A percentile compares a stretch with the other conserved stretches of the same genome.
phyloP scores from a whole-genome alignment of 1,140 invertebrate species.

The Euura saliciscinereae region DNA sequence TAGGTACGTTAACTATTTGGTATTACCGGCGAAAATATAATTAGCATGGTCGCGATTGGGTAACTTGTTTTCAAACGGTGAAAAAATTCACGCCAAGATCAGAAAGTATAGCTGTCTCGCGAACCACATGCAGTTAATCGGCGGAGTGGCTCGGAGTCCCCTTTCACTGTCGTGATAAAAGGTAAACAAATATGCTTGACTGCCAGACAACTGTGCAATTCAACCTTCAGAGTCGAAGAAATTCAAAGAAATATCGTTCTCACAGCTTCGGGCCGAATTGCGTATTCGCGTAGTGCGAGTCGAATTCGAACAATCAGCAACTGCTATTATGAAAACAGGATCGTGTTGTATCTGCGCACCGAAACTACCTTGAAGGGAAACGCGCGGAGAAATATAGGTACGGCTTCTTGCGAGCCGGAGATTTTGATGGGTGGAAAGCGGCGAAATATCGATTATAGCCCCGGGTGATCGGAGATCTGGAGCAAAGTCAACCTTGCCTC shows the following conservation, averaged over 20 bases:
- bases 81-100: neutral
- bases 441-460: too few species aligned
- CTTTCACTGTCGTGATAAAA: neutral
- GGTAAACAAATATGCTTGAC: neutral
- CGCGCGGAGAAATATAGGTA: too few species aligned
- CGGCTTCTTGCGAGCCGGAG: too few species aligned
- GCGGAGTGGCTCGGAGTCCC: neutral
- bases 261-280: too few species aligned
- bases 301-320: too few species aligned
- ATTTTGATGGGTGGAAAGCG: too few species aligned
- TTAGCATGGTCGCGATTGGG: neutral
- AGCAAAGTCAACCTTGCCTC: conserved; percentile 11
- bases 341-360: too few species aligned
- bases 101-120: neutral
- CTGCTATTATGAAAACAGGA: too few species aligned
- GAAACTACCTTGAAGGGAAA: too few species aligned
- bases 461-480: neutral
- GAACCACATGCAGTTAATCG: neutral
- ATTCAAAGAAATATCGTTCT: too few species aligned
- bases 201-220: neutral
- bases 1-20: neutral
- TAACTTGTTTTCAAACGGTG: neutral
- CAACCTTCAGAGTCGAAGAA: too few species aligned
- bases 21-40: neutral
- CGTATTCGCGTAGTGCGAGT: too few species aligned